Conservation (phyloP, 2,888 invertebrate genomes). For the Thysanoteuthis rhombus region DNA sequence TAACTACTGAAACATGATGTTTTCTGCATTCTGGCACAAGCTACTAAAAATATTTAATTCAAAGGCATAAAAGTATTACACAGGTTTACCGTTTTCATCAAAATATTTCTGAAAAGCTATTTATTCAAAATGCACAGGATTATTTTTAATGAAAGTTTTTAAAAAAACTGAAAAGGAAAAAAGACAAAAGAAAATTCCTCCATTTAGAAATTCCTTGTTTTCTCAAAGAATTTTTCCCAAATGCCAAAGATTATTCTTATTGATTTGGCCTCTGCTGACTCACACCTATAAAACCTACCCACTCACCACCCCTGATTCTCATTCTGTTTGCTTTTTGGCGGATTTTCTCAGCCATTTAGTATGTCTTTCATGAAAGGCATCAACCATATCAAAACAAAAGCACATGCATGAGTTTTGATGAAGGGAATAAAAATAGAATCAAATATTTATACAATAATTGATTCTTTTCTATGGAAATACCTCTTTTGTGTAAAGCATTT, state of each 20-base stretch:
- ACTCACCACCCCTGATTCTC: background rate
- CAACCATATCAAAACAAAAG: background rate
- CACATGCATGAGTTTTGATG: background rate
- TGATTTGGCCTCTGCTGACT: background rate
- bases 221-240: background rate
- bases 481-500: background rate
- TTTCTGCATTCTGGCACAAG: background rate
- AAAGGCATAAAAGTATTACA: background rate
- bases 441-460: background rate
- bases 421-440: background rate
- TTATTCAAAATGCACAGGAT: background rate
- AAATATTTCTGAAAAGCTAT: background rate
- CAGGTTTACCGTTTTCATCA: background rate
- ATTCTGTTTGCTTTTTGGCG: background rate
- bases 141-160: background rate
- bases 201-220: background rate
- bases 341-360: background rate
- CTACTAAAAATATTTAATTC: background rate
- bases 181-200: background rate
- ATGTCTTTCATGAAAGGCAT: background rate
- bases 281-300: background rate
- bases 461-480: background rate
- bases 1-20: background rate
- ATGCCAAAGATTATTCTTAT: conserved; percentile 12
- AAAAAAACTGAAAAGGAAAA: background rate